A percentile compares a stretch with the other conserved stretches of the same genome.
phyloP scores from a whole-genome alignment of 2,113 vertebrate species.

The Clupea harengus region DNA sequence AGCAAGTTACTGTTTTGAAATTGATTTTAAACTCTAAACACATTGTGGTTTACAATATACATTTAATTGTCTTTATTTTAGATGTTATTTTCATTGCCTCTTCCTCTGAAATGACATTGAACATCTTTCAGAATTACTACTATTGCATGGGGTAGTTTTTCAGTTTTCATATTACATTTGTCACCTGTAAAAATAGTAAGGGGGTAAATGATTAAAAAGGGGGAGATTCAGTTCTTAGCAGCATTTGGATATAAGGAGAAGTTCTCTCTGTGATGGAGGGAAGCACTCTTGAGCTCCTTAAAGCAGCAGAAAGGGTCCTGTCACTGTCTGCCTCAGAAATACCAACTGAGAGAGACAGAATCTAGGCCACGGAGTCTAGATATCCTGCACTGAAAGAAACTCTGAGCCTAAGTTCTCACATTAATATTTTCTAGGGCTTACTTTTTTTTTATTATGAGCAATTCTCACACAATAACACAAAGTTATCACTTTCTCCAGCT shows the following conservation, averaged over 20 bases:
- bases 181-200: neutral
- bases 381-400: neutral
- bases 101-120: too few relatives aligned
- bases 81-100: too few relatives aligned
- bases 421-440: neutral
- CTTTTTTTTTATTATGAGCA: neutral
- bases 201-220: neutral
- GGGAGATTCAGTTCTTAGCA: neutral
- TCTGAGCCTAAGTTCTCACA: neutral
- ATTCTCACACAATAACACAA: neutral
- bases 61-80: too few relatives aligned
- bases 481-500: neutral
- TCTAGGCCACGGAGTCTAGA: constrained; percentile 14
- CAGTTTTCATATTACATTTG: neutral
- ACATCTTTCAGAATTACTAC: too few relatives aligned
- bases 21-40: too few relatives aligned
- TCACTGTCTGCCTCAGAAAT: constrained; percentile 17
- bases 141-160: too few relatives aligned
- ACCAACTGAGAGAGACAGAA: neutral
- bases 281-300: neutral
- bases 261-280: neutral
- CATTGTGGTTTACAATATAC: too few relatives aligned
- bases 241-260: neutral
- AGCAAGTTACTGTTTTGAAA: too few relatives aligned
- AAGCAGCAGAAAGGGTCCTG: neutral